phyloP scores from a whole-genome alignment of 53 echinoderm and acorn worm genomes.

The Mesocentrotus franciscanus region DNA sequence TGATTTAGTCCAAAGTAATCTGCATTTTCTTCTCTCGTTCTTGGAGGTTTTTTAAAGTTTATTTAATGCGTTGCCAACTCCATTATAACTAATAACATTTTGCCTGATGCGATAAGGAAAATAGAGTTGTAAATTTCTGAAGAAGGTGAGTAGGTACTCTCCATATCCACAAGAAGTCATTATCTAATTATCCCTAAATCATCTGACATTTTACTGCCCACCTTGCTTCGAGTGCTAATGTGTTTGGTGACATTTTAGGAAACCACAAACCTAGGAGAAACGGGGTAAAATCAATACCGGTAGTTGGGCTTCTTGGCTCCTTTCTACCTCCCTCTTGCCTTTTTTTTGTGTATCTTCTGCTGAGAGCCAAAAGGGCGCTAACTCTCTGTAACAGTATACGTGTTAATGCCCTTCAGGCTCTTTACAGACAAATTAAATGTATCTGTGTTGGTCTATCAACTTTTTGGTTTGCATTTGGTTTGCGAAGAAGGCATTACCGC shows the following conservation, averaged over 20 bases:
- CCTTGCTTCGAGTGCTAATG: constrained; percentile 19
- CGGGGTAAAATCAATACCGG: background rate
- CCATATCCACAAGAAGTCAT: background rate
- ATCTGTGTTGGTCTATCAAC: background rate
- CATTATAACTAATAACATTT: too few relatives aligned
- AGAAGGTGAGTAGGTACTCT: too few relatives aligned
- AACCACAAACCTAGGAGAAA: constrained; percentile 10
- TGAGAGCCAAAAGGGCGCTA: too few relatives aligned
- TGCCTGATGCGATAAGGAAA: too few relatives aligned
- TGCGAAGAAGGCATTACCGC: background rate
- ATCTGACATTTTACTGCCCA: background rate
- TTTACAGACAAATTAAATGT: background rate
- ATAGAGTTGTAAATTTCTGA: too few relatives aligned
- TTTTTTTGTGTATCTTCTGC: background rate
- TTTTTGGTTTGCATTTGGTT: background rate
- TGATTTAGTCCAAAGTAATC: too few relatives aligned
- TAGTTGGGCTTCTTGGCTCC: background rate
- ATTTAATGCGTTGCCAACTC: too few relatives aligned
- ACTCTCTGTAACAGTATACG: too few relatives aligned
- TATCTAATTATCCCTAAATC: constrained; percentile 1
- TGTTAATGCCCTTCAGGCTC: too few relatives aligned
- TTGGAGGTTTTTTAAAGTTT: too few relatives aligned
- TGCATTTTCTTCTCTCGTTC: too few relatives aligned
- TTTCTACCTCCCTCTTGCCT: background rate
- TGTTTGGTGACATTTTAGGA: background rate